Percentiles rank a stretch among this genome's conserved stretches.
Evolutionary conservation across 1,140 invertebrate genomes (phyloP).

Genomic region (Pogonomyrmex barbatus): DNA sequence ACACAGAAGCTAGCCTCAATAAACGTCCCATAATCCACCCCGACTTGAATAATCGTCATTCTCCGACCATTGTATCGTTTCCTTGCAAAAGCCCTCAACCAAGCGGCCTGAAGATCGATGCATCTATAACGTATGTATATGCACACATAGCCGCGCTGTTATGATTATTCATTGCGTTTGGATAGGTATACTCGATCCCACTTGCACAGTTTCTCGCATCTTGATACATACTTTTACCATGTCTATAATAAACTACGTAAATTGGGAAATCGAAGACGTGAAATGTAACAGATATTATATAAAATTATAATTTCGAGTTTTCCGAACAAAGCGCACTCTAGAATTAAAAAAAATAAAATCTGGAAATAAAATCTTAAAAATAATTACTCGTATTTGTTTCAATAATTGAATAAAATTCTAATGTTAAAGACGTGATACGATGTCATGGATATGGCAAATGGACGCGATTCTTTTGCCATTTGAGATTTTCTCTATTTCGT

Average conservation of each 20-base stretch:
- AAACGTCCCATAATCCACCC: conserved; percentile 81
- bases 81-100: conserved; percentile 71
- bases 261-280: background rate
- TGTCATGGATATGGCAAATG: background rate
- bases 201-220: background rate
- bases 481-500: conserved; percentile 36
- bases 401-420: background rate
- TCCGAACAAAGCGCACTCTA: background rate
- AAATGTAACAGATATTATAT: background rate
- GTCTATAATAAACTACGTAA: background rate
- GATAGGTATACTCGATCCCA: background rate
- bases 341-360: background rate
- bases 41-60: conserved; percentile 82
- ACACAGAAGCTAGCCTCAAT: conserved; percentile 73
- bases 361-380: background rate
- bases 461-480: conserved; percentile 4
- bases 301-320: background rate
- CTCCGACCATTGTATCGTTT: conserved; percentile 77
- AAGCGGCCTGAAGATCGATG: conserved; percentile 64
- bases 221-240: conserved; percentile 1
- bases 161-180: conserved; percentile 71
- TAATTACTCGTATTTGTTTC: background rate
- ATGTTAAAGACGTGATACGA: background rate
- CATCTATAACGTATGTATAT: conserved; percentile 52
- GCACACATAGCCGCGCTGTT: conserved; percentile 56